Base-by-base conservation (phyloP, 1,140 invertebrate species). In the Delia radicum region DNA sequence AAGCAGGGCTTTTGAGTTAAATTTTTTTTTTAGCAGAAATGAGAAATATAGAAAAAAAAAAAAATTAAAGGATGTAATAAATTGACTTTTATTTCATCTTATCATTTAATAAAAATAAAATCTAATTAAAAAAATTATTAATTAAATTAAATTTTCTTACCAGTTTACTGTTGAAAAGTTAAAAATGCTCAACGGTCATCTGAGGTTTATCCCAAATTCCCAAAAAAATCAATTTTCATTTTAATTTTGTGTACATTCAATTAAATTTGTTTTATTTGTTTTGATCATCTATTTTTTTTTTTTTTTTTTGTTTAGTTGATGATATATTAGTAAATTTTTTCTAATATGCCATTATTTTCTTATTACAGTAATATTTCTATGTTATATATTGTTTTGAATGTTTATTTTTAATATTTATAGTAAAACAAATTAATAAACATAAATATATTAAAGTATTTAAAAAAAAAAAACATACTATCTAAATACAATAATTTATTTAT, bases 231-330 rank as follows among this genome's bases (percentile, higher is more conserved):
- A n/a, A n/a, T n/a, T n/a, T n/a, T n/a, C n/a, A n/a, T n/a, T n/a
- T n/a, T n/a, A n/a, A n/a, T 69, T 69, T 69, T 69, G 29, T 69
- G 65, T 69, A 69, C 65, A 69, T 69, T 33, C 65, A 69, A 69
- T 33, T 69, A 69, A 69, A 69, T 69, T 37, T 37, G 18, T 33
- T 42, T 69, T 69, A 69, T 69, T 37, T 33, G 21, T 69, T 37
- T 10, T 37, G 29, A 21, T 69, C 65, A 33, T 55, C 21, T 55
- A 21, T 21, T 55, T 18, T 55, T 21, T 24, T 18, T 55, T 55
- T 55, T 55, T 5, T 33, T 69, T 37, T 69, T 33, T 31, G 33
- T 67, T 37, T 37, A 55, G n/a, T 31, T 69, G 65, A 15, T 33
- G 65, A 69, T 21, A 37, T 33, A 69, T 69, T 69, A 69, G 29